Evolutionary conservation across 2,797 vertebrate genomes (phyloP), one percentile per base, ranked within the genome.

Genomic region (Botia almorhae): DNA sequence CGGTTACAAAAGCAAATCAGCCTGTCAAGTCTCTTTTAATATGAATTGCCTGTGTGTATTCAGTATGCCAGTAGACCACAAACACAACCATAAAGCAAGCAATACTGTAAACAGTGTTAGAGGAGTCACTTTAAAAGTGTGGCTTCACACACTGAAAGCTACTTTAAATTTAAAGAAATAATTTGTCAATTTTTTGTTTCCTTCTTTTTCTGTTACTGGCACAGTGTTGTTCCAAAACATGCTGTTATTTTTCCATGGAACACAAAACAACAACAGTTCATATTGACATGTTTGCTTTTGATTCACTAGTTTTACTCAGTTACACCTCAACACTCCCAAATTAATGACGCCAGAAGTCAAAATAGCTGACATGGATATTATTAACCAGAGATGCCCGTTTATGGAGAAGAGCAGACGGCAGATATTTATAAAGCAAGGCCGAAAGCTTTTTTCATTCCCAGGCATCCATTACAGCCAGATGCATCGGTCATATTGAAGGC

Each of bases 371-470:
- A 46, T 83, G 82, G 83, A 84, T 88, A 87, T 90, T 87, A 84
- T 79, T 76, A 88, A 86, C 74, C 82, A 74, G 69, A 67, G 87
- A 88, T 89, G 89, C 83, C 82, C 53, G 56, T 87, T 89, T 90
- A 89, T 84, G 83, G 65, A 87, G 83, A 90, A 89, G 89, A 83
- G 87, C 86, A 88, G 87, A 90, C 88, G 87, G 81, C 82, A 82
- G 90, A 85, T 93, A 94, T 93, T 93, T 93, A 90, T 93, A 93
- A 93, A 93, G 89, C 85, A 88, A 89, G 91, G 90, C 90, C 86
- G 81, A 77, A 2, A 19, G 87, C 88, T 90, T 92, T 88, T 90
- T 93, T 92, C 90, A 88, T 90, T 93, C 87, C 87, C 90, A 90
- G 88, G 85, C 90, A 92, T 94, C 90, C 91, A 94, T 94, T 93